Conservation (phyloP, 2,113 vertebrate genomes). For the Heterotis niloticus region DNA sequence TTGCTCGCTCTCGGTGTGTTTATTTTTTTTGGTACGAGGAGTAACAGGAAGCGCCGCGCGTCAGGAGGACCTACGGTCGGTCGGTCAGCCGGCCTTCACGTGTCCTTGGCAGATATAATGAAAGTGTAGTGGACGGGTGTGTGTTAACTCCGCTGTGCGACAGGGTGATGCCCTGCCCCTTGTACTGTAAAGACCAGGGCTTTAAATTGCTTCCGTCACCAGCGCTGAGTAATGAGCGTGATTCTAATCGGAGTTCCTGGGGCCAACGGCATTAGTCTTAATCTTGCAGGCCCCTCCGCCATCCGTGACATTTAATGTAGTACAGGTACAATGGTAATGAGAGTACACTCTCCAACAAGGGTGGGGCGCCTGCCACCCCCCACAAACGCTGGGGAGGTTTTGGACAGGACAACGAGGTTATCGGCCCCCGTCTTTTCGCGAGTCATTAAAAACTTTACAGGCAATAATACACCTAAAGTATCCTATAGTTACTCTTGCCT, state of each 20-base stretch:
- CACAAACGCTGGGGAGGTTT: conserved; percentile 41
- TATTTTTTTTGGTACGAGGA: conserved; percentile 38
- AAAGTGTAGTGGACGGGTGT: conserved; percentile 52
- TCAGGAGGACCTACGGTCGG: conserved; percentile 27
- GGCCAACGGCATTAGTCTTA: conserved; percentile 70
- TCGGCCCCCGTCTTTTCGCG: conserved; percentile 43
- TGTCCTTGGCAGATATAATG: conserved; percentile 58
- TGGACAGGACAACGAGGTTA: conserved; percentile 47
- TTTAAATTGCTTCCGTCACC: conserved; percentile 67
- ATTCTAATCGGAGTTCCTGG: conserved; percentile 68
- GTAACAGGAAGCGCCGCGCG: conserved; percentile 33
- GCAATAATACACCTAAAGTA: conserved; percentile 57
- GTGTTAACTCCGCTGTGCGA: conserved; percentile 45
- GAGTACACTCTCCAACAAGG: conserved; percentile 58
- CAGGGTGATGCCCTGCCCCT: conserved; percentile 61
- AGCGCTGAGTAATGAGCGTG: conserved; percentile 69
- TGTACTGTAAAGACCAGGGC: conserved; percentile 55
- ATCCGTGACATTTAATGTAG: conserved; percentile 68
- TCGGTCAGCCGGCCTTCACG: conserved; percentile 53
- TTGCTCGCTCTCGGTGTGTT: not conserved
- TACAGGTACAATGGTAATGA: conserved; percentile 64
- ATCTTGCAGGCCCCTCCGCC: conserved; percentile 58
- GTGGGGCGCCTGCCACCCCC: conserved; percentile 41
- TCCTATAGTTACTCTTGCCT: conserved; percentile 29
- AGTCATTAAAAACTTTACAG: conserved; percentile 58